A percentile compares a stretch with the other conserved stretches of the same genome.
These are phyloP conservation scores for Tragelaphus eurycerus DNA, from an alignment of 2,797 vertebrate genomes.

Conservation along the genomic window DNA sequence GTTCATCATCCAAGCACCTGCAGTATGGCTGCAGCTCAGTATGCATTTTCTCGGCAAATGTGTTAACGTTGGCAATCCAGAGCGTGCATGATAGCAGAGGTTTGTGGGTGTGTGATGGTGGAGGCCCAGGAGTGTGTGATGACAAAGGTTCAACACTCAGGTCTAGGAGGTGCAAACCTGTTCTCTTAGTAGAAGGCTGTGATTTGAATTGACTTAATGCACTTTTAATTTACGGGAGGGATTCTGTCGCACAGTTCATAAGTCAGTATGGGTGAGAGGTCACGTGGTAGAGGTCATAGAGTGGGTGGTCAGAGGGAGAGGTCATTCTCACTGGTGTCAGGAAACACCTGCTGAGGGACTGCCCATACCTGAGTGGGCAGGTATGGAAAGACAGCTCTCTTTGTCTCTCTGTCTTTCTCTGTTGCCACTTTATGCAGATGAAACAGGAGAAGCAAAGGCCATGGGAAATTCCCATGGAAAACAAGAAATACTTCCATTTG, in stretches of 20 bases:
- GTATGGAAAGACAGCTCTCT: not conserved
- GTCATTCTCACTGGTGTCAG: fast-evolving
- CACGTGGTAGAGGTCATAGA: not conserved
- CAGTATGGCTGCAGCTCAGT: not conserved
- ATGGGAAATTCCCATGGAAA: not conserved
- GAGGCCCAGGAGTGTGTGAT: not conserved
- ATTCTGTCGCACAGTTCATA: too few species aligned
- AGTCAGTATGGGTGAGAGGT: not conserved
- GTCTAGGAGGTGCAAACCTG: not conserved
- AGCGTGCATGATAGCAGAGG: too few species aligned
- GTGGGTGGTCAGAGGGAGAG: not conserved
- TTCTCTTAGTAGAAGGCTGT: not conserved
- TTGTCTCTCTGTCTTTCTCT: not conserved
- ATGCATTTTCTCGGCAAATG: not conserved
- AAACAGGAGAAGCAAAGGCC: not conserved
- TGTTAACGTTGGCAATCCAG: not conserved
- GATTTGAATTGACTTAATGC: not conserved
- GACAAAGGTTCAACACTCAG: not conserved
- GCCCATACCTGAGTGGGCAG: not conserved
- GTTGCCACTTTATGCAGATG: too few species aligned
- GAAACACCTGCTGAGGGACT: too few species aligned
- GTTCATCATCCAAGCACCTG: not conserved
- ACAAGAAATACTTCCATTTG: not conserved
- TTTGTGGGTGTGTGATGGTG: too few species aligned
- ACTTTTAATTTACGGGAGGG: not conserved